Evolutionary conservation across 2,797 vertebrate genomes (phyloP), one percentile per base, ranked within the genome.

Genomic region (Percopsis omiscomaycus): DNA sequence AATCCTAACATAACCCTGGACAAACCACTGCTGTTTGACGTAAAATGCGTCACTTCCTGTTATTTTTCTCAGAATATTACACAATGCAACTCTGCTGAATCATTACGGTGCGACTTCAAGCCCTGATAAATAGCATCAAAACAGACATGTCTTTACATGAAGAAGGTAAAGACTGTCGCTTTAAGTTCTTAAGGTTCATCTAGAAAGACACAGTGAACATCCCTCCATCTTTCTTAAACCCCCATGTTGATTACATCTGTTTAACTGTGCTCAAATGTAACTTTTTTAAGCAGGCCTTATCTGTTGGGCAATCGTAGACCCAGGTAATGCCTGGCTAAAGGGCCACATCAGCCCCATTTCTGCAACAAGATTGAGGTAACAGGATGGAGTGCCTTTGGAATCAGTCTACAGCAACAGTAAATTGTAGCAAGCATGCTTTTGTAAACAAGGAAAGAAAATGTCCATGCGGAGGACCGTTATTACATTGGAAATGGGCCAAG

Each of bases 231-330:
- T 50, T 74, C 73, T 74, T 55, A 55, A 47, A 60, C 51, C 55
- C 69, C 29, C 46, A 30, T 58, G 57, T 78, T 55, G 59, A 73
- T 81, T 74, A 78, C 59, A 79, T 71, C 57, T 51, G 54, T 71
- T 52, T 77, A 81, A 61, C 58, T 55, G 59, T 71, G 56, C 51
- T 75, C 73, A 73, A 32, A 78, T 77, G 74, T 71, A 75, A 79
- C 68, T 51, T 50, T 54, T 56, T 55, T 29, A 55, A 66, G 45
- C 32, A 45, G 65, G 62, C 16, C 57, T 61, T 51, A 53, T 37
- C 30, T 71, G 57, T 30, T 68, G 58, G 57, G 55, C 3, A 32
- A 48, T 22, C 59, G 49, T 16, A 5, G 12, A 50, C 10, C 27
- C 14, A 51, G 56, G 30, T 64, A 42, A 68, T 37, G 68, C 70